Conservation (phyloP, 64 coral and sea anemone species). For the Porites lutea region DNA sequence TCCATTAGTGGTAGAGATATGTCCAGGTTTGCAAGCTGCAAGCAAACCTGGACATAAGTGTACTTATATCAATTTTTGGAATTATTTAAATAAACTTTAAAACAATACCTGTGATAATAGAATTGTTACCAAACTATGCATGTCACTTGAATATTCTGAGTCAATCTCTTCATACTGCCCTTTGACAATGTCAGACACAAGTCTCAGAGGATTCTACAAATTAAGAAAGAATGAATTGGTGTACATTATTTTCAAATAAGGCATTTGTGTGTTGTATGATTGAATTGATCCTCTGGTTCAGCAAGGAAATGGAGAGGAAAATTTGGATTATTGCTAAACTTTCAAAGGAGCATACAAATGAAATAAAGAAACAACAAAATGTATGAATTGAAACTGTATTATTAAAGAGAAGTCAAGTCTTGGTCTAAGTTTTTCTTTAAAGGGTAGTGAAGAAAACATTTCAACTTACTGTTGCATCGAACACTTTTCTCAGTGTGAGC, state of each 20-base stretch:
- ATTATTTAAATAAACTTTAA: not conserved
- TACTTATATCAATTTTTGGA: no score
- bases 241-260: not conserved
- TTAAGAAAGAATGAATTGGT: not conserved
- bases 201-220: constrained; percentile 88
- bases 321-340: no score
- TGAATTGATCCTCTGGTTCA: not conserved
- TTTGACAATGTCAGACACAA: constrained; percentile 97
- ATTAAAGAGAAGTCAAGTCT: no score
- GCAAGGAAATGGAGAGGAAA: no score
- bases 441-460: not conserved
- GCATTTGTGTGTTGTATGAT: no score
- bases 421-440: no score
- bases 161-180: constrained; percentile 90
- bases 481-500: constrained; percentile 92
- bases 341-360: no score
- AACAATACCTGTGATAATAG: constrained; percentile 77
- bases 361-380: no score
- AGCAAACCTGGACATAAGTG: no score
- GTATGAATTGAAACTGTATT: no score
- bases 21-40: no score
- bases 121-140: constrained; percentile 77
- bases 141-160: constrained; percentile 78
- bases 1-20: no score
- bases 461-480: constrained; percentile 93